Base-by-base conservation (phyloP, 2,797 vertebrate species). In the Pseudomugil gertrudae region DNA sequence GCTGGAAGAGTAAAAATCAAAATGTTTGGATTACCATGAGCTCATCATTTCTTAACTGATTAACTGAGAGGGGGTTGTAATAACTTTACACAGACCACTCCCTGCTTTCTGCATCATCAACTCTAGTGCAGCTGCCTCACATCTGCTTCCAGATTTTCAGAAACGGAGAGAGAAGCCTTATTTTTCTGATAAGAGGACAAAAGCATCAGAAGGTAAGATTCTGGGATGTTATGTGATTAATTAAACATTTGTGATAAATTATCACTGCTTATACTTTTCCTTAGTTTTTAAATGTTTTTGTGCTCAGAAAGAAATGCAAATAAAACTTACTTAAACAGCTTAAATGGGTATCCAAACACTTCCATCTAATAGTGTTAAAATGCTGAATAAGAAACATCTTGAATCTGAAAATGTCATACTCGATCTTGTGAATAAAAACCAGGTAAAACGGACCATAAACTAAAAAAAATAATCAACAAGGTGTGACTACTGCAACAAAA, bases 141-240 rank as follows among this genome's bases (percentile, higher is more conserved):
- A 9, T 61, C 36, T 30, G 23, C 10, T 5, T 33, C 58, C 14
- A 51, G 2, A 17, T 52, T 7, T 11, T 47, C 26, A 38, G 8
- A 58, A 17, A 52, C 1, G 19, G 9, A 21, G 0, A 19, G 10
- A 21, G 0, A 23, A 43, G 32, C 6, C 11, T 13, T 35, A 2
- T 35, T 11, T 23, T 50, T 60, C 53, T 23, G 33, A 50, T 23
- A 45, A 52, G 10, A 21, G 57, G 10, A 64, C 50, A 26, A 27
- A 50, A 45, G 66, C 50, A 40, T 67, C n/a, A 67, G 24, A 35
- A 63, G 81, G 81, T 86, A 75, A 54, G 78, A 63, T 3, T 52
- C 56, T 5, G 1, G 29, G 43, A 27, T n/a, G 1, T 26, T 36
- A 4, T 0, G 3, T 26, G 8, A 7, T 15, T 4, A 0, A n/a